These are phyloP conservation scores for Pogonophryne albipinna DNA, from an alignment of 2,797 vertebrate genomes.

Conservation along the genomic window DNA sequence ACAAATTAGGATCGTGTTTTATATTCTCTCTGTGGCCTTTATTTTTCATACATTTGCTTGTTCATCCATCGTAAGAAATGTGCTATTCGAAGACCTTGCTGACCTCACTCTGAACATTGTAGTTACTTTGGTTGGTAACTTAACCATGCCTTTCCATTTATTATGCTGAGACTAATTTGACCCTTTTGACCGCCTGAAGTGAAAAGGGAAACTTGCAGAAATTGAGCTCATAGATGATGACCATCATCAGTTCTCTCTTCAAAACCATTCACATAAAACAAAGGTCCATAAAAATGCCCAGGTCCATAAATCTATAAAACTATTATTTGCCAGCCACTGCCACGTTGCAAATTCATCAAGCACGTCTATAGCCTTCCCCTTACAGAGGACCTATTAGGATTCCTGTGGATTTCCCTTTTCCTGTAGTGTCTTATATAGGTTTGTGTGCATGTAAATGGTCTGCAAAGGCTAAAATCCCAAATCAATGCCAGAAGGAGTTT, in stretches of 20 bases:
- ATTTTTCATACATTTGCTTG: neutral
- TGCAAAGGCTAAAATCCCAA: too few species aligned
- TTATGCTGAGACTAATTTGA: neutral
- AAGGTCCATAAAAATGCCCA: neutral
- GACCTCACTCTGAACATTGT: neutral
- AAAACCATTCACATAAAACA: conserved; percentile 1
- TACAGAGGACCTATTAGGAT: too few species aligned
- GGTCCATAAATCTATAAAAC: neutral
- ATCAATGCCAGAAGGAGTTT: too few species aligned
- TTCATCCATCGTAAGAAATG: neutral
- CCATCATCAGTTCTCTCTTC: neutral
- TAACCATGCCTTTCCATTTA: neutral
- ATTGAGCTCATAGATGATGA: neutral
- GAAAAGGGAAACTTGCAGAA: conserved; percentile 6
- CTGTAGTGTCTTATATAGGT: too few species aligned
- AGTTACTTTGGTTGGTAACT: neutral
- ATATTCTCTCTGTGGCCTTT: conserved; percentile 6
- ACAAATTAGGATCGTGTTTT: conserved; percentile 2
- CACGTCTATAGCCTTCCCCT: neutral
- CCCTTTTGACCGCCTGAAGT: neutral
- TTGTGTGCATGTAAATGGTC: too few species aligned
- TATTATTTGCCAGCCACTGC: neutral
- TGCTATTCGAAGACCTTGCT: conserved; percentile 1
- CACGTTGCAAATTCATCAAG: neutral
- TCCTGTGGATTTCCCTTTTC: too few species aligned